Percentiles rank a stretch among this genome's conserved stretches.
Evolutionary conservation across 2,113 vertebrate species (phyloP).

Genomic region (Ifrita kowaldi): DNA sequence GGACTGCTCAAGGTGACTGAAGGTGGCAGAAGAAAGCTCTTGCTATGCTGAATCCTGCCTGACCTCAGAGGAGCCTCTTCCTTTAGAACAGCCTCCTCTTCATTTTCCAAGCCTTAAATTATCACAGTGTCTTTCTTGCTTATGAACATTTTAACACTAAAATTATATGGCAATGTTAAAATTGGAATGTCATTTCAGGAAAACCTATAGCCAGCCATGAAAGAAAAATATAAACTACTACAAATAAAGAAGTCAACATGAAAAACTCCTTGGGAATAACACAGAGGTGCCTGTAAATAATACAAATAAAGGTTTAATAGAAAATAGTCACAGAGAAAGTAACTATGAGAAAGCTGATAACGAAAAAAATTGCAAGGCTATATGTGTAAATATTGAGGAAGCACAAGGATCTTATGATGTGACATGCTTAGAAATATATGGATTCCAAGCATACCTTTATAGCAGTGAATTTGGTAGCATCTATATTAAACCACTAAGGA

Average conservation of each 20-base stretch:
- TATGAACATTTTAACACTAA: not conserved
- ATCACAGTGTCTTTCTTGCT: not conserved
- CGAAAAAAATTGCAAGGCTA: not conserved
- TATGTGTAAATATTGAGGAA: not conserved
- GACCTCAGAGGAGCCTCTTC: not conserved
- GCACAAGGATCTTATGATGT: not conserved
- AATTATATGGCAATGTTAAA: constrained; percentile 7
- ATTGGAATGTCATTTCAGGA: constrained; percentile 22
- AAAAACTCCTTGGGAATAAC: not conserved
- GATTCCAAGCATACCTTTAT: not conserved
- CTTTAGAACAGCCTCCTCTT: not conserved
- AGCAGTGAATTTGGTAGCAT: not conserved
- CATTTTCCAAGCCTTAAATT: not conserved
- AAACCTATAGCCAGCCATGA: not conserved
- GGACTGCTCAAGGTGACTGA: not conserved
- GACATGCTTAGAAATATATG: not conserved
- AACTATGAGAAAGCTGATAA: not conserved
- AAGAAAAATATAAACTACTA: not conserved
- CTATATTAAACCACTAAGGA: not conserved
- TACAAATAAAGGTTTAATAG: not conserved
- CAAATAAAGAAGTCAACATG: constrained; percentile 24
- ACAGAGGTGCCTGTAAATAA: not conserved
- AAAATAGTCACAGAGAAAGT: not conserved
- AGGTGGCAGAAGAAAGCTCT: not conserved
- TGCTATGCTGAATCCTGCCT: not conserved